These are phyloP conservation scores for Sardinella longiceps DNA, from an alignment of 2,797 vertebrate genomes.

Conservation along the genomic window DNA sequence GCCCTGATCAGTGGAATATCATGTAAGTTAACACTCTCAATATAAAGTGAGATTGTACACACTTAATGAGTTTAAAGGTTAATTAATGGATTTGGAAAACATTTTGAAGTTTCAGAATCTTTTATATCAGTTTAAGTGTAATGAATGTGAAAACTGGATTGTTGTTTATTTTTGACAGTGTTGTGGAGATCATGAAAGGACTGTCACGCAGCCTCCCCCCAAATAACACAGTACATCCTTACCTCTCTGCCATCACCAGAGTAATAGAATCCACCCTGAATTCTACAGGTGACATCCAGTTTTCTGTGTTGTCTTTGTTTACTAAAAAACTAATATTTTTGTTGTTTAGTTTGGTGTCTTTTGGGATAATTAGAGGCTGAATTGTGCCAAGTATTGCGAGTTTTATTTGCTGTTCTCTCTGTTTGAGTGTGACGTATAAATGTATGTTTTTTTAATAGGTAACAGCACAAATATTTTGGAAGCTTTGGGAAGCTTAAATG, in stretches of 20 bases:
- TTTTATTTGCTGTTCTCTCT: too few relatives aligned
- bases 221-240: conserved; percentile 61
- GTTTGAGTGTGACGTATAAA: too few relatives aligned
- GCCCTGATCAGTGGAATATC: conserved; percentile 65
- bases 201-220: conserved; percentile 62
- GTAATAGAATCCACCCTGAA: conserved; percentile 63
- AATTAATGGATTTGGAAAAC: too few relatives aligned
- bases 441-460: too few relatives aligned
- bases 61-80: too few relatives aligned
- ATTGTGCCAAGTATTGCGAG: too few relatives aligned
- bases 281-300: conserved; percentile 63
- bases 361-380: too few relatives aligned
- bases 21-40: conserved; percentile 65
- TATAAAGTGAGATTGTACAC: not conserved
- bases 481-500: too few relatives aligned
- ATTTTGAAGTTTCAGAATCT: too few relatives aligned
- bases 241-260: conserved; percentile 61
- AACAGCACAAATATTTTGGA: too few relatives aligned
- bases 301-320: not conserved
- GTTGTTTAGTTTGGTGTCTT: too few relatives aligned
- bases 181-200: conserved; percentile 65
- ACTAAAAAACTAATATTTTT: too few relatives aligned
- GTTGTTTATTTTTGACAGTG: conserved; percentile 56
- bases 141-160: not conserved
- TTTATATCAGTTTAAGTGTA: not conserved